A percentile compares a stretch with the other conserved stretches of the same genome.
Evolutionary conservation across 2,797 vertebrate genomes (phyloP).

Genomic region (Hyperoplus immaculatus): DNA sequence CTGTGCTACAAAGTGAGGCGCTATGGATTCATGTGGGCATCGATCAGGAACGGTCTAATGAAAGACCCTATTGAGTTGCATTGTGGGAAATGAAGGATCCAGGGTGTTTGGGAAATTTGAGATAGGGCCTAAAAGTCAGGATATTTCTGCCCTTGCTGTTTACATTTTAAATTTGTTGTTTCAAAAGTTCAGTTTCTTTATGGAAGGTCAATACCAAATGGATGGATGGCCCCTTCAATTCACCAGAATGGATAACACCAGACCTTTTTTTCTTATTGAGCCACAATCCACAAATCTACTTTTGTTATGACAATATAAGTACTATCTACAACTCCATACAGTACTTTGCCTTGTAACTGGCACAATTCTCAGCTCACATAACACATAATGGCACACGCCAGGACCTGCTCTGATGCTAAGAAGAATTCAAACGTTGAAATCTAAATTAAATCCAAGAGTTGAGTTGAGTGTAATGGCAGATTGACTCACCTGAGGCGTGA

Average conservation of each 20-base stretch:
- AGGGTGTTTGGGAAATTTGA: not conserved
- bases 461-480: not conserved
- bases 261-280: no score
- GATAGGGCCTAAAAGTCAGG: not conserved
- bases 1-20: not conserved
- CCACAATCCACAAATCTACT: no score
- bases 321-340: no score
- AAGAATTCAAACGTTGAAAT: not conserved
- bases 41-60: not conserved
- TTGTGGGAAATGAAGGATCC: not conserved
- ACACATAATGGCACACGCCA: not conserved
- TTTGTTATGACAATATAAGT: no score
- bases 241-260: no score
- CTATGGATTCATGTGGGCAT: not conserved
- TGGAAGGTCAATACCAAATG: not conserved
- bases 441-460: not conserved
- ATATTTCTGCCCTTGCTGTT: not conserved
- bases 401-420: not conserved
- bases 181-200: not conserved
- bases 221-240: not conserved
- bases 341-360: no score
- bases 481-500: slow-evolving; percentile 21
- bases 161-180: not conserved
- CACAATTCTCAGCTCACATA: no score
- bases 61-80: not conserved